Evolutionary conservation across 1,140 invertebrate genomes (phyloP).

Genomic region (Callitettix versicolor): DNA sequence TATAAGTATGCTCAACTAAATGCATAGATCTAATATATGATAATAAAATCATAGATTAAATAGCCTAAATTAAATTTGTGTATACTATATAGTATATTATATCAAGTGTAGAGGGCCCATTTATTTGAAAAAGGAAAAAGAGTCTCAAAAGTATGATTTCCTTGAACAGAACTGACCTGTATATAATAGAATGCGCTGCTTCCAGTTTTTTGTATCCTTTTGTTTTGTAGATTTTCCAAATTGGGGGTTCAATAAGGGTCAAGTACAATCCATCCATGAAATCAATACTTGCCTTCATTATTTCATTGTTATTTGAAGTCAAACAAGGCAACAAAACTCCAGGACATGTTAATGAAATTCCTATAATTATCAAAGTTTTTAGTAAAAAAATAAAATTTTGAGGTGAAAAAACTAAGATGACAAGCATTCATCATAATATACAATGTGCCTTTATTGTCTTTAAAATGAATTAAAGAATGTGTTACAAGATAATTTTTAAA

Average conservation of each 20-base stretch:
- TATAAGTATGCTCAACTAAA: no score
- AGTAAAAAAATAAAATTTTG: background rate
- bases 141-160: no score
- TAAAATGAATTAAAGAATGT: no score
- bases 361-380: slow-evolving; percentile 24
- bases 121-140: no score
- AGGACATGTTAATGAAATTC: slow-evolving; percentile 32
- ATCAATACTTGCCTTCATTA: slow-evolving; percentile 29
- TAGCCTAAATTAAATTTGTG: no score
- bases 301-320: slow-evolving; percentile 18
- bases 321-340: slow-evolving; percentile 28
- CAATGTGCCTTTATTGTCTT: background rate
- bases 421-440: background rate
- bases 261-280: slow-evolving; percentile 34
- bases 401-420: background rate
- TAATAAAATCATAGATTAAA: no score
- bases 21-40: no score
- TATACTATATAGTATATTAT: no score
- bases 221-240: slow-evolving; percentile 33
- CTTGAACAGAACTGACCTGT: slow-evolving; percentile 22
- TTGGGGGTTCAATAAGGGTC: slow-evolving; percentile 30
- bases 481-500: no score
- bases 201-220: slow-evolving; percentile 31
- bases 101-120: no score
- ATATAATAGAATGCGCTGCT: slow-evolving; percentile 27